A percentile compares a stretch with the other conserved stretches of the same genome.
Evolutionary conservation across 2,888 invertebrate species (phyloP).

Genomic region (Dasypolia templi): DNA sequence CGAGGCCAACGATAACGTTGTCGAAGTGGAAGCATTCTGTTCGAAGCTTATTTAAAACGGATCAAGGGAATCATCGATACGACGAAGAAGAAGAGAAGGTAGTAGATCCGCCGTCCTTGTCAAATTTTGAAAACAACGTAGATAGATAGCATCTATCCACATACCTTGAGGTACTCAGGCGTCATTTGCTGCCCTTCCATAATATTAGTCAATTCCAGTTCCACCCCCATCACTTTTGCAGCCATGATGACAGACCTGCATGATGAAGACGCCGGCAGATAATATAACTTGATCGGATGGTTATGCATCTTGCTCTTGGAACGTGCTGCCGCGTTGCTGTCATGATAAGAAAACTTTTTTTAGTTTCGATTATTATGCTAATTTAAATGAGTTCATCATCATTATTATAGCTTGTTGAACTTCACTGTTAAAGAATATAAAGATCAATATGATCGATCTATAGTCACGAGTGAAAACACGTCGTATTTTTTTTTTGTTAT

Average conservation of each 20-base stretch:
- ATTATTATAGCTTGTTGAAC: neutral
- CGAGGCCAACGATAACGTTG: neutral
- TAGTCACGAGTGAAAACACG: too few species aligned
- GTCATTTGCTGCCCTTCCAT: slow-evolving; percentile 91
- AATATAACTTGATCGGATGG: slow-evolving; percentile 91
- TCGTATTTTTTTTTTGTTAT: too few species aligned
- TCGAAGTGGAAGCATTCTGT: neutral
- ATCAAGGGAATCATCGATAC: neutral
- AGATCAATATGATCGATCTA: slow-evolving; percentile 13
- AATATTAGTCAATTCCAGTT: slow-evolving; percentile 91
- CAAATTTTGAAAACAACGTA: neutral
- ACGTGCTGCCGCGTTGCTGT: slow-evolving; percentile 86
- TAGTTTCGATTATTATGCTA: neutral
- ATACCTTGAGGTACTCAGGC: slow-evolving; percentile 93
- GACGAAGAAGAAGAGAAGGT: neutral
- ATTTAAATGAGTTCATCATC: slow-evolving; percentile 1
- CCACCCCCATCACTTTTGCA: slow-evolving; percentile 91
- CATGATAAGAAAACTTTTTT: too few species aligned
- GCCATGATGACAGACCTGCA: slow-evolving; percentile 92
- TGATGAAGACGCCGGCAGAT: slow-evolving; percentile 91
- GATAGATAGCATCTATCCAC: too few species aligned
- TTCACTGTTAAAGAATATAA: slow-evolving; percentile 12
- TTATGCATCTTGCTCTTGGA: slow-evolving; percentile 84
- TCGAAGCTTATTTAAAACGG: neutral
- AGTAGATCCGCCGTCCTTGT: neutral